Evolutionary conservation across 2,797 vertebrate genomes (phyloP), one percentile per base, ranked within the genome.

Genomic region (Galagoides demidoff): DNA sequence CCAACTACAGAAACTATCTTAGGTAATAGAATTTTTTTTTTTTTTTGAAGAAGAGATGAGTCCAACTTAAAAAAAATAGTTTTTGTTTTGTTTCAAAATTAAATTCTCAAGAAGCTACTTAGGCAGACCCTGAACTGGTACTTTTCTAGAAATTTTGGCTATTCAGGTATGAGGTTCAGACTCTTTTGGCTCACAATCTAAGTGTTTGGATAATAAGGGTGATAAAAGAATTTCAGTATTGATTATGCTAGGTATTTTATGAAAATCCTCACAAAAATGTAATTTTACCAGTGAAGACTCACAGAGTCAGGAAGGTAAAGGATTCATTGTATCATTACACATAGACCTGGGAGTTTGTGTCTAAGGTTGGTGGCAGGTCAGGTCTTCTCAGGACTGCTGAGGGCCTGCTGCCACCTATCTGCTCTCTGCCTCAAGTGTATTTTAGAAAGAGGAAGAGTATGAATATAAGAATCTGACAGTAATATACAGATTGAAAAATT

Each of bases 71-170:
- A 85, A 77, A 49, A 17, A 27, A n/a, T 27, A 31, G 2, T 68
- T 91, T 95, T 61, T 37, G 3, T 27, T 96, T 94, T 87, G 25
- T 79, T 94, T 95, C 10, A 85, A 74, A 94, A 81, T 79, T 64
- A 79, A 84, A 57, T 73, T 43, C 19, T 84, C 57, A 64, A 95
- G 86, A 86, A 89, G 37, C 29, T 13, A 7, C 34, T 37, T 20
- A 74, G 34, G 66, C 23, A 52, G 27, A 63, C 23, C 70, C 6
- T 57, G 64, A 73, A 71, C 12, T 45, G n/a, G 29, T 57, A 45
- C 14, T 95, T 89, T 82, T 92, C 64, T 87, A 87, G 84, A 89
- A 91, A 81, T 76, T 43, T 61, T 85, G 63, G 86, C 27, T 23
- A 13, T 27, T 70, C 9, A 64, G 27, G 9, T 74, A 20, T 25